Evolutionary conservation across 2,888 invertebrate species (phyloP), one percentile per base, ranked within the genome.

Genomic region (Pharmacophagus antenor): DNA sequence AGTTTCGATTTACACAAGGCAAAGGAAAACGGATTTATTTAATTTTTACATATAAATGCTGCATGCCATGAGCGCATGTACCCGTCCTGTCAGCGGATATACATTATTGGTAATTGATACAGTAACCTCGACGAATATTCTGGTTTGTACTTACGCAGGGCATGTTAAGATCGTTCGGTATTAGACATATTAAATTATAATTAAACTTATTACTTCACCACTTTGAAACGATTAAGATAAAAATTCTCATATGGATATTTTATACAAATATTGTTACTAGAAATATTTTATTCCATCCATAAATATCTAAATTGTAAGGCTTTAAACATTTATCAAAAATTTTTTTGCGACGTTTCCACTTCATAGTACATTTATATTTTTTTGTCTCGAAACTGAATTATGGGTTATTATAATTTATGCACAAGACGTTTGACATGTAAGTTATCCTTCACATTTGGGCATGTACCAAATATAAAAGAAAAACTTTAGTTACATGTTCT

Each of bases 71-170:
- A 27, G 21, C 53, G 25, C n/a, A 23, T 27, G 15, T 47, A 17
- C 42, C 53, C 42, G 48, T 41, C 15, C 53, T 23, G 48, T 22
- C 44, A 27, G 54, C 44, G 54, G 49, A 59, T 54, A 59, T 59
- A 54, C 21, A 48, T 42, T 42, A 54, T 42, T 31, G 15, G 42
- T 59, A 59, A 59, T 59, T 54, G 59, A 59, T 59, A 49, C 20
- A 27, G 18, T 54, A 54, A 50, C 59, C 59, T 59, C 54, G 59
- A 23, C 49, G 54, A 59, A 54, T 59, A 59, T 54, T 59, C 54
- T 59, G 12, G 54, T 44, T 42, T 25, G 31, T 54, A 49, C 25
- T 44, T 27, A 27, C 37, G 18, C 20, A 49, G 44, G 25, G 41
- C 42, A 31, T 54, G 12, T 54, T 27, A 25, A 59, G 25, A 42